Evolutionary conservation across 2,888 invertebrate genomes (phyloP), one percentile per base, ranked within the genome.

Genomic region (Lypha dubia): DNA sequence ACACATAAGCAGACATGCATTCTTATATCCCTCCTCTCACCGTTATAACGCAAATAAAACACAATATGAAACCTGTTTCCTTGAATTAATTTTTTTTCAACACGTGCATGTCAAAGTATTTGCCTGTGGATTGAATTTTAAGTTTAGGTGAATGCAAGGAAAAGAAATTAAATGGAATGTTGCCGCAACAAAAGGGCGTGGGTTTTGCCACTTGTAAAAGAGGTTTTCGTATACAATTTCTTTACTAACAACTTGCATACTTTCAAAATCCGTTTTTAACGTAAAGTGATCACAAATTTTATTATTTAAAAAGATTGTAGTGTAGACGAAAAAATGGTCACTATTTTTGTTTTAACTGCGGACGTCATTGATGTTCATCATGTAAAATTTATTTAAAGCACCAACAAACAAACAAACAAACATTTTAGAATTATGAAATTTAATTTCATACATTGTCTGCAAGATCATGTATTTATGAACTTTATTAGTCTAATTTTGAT

Each of bases 51-150:
- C n/a, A n/a, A n/a, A 68, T 20, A 28, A 11, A 28, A 53, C 63
- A 62, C 22, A 62, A 62, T 22, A 32, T 13, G 28, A 82, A 82
- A 71, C 82, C 76, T 70, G 76, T 77, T 77, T 70, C 56, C n/a
- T 11, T 9, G n/a, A 35, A 5, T 49, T n/a, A n/a, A n/a, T 75
- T 22, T 53, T 20, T 24, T 51, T 35, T 28, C 22, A 20, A 56
- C 67, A 68, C 68, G 60, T 60, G 49, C 32, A 56, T 65, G 53
- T 60, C 15, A 35, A 38, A 38, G 46, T 56, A 17, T 74, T n/a
- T 46, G 62, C 28, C 4, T 22, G 20, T 28, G 13, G 13, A 20
- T 58, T 49, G 38, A 41, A 44, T 53, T 81, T 62, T 20, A 70
- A 56, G 46, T 81, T 46, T 38, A 65, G 63, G 63, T 65, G 41